Evolutionary conservation across 2,113 vertebrate genomes (phyloP), one percentile per base, ranked within the genome.

Genomic region (Ranitomeya variabilis): DNA sequence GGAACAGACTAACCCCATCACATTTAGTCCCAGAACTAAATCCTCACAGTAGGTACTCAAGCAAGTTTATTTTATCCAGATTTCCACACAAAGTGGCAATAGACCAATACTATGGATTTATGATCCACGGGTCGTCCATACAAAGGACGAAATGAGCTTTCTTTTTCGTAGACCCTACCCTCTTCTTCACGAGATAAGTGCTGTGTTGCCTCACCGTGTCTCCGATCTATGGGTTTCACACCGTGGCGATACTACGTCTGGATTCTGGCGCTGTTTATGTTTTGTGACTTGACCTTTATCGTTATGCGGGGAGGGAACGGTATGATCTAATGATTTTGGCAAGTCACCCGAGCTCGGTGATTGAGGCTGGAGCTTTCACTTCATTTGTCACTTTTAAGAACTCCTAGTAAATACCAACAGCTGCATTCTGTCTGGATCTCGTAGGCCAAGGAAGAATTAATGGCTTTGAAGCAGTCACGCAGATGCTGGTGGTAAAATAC

Each of bases 371-470:
- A 90, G 71, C 59, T 69, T 73, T 80, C 0, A 0, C 80, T 88
- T 57, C 67, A 71, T 54, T 64, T 89, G 87, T 52, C 64, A 55
- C 57, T 7, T 9, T 69, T 89, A 85, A 26, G 14, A 89, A 90
- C 87, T 92, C 88, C 91, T 79, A 77, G 90, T 91, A 90, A 86
- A 90, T 78, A 92, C 90, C 92, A 84, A 78, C 87, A 90, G 90
- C 90, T 90, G 80, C 83, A 19, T 87, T 90, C 89, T 90, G 92
- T 90, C 91, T 91, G 86, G 87, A 91, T 92, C 84, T 81, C 87
- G 71, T 83, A 86, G 90, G 90, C 92, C 90, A 57, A 60, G 90
- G 51, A 23, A 5, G 69, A 69, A 90, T 86, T 31, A 87, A 89
- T 90, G 85, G 74, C 91, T 89, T 74, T 90, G 90, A 91, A 83